These are phyloP conservation scores for Phalacrocorax aristotelis DNA, from an alignment of 2,113 vertebrate genomes.

Conservation along the genomic window DNA sequence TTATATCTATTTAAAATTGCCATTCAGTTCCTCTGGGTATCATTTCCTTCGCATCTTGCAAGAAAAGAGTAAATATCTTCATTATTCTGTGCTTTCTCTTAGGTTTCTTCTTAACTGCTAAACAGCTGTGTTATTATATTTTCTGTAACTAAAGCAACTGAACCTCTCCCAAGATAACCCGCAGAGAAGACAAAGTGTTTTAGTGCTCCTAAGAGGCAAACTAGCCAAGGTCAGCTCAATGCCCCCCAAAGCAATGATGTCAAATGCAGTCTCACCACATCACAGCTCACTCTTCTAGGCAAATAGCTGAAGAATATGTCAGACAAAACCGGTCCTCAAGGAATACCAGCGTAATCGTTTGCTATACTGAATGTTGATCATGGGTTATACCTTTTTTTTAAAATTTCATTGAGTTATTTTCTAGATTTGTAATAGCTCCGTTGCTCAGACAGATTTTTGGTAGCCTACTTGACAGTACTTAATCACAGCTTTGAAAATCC, in stretches of 20 bases:
- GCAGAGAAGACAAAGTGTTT: background rate
- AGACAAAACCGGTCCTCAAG: background rate
- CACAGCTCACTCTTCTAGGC: background rate
- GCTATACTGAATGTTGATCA: background rate
- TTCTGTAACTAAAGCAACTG: slow-evolving; percentile 42
- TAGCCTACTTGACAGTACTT: background rate
- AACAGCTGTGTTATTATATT: slow-evolving; percentile 55
- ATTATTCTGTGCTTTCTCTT: slow-evolving; percentile 43
- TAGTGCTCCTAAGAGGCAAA: slow-evolving; percentile 25
- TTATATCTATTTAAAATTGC: slow-evolving; percentile 22
- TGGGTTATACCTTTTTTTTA: background rate
- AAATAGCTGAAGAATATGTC: slow-evolving; percentile 15
- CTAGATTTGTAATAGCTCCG: background rate
- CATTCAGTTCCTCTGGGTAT: slow-evolving; percentile 4
- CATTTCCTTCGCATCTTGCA: slow-evolving; percentile 11
- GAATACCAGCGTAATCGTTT: background rate
- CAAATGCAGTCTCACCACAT: background rate
- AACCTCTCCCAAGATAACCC: background rate
- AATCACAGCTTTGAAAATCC: slow-evolving; percentile 21
- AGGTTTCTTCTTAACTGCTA: slow-evolving; percentile 27
- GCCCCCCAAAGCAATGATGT: background rate
- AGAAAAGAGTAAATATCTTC: slow-evolving; percentile 57
- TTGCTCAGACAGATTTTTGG: background rate
- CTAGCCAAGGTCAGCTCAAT: slow-evolving; percentile 32
- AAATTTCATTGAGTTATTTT: background rate